phyloP scores from a whole-genome alignment of 2,888 invertebrate genomes.

The Troides aeacus region DNA sequence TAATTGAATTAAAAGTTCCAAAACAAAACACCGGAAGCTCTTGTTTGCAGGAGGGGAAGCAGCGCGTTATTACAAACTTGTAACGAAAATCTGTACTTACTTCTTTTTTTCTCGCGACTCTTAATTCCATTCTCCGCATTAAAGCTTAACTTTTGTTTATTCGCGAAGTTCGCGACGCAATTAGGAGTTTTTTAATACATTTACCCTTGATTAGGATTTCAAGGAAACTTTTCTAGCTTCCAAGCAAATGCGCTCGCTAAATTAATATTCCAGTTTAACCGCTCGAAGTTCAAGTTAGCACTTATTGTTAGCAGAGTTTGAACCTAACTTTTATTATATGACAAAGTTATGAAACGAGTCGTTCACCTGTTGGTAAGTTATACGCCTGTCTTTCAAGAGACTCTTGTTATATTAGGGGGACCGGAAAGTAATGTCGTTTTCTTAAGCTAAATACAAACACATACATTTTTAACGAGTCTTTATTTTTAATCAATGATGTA shows the following conservation, averaged over 20 bases:
- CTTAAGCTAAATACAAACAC: too few species aligned
- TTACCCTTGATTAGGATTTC: constrained; percentile 19
- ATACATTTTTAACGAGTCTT: too few species aligned
- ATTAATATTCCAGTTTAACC: not conserved
- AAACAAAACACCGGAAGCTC: constrained; percentile 7
- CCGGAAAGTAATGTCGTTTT: too few species aligned
- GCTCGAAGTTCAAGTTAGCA: too few species aligned
- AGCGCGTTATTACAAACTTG: constrained; percentile 17
- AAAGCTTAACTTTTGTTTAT: constrained; percentile 24
- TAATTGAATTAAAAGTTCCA: constrained; percentile 18
- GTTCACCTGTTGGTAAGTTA: too few species aligned
- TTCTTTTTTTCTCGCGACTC: constrained; percentile 9
- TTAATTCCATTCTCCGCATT: constrained; percentile 22
- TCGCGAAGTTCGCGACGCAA: constrained; percentile 15
- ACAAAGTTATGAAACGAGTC: too few species aligned
- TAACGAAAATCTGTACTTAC: not conserved
- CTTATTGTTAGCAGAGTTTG: too few species aligned
- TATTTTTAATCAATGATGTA: too few species aligned
- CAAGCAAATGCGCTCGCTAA: not conserved
- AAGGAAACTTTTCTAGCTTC: constrained; percentile 7
- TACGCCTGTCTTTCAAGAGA: too few species aligned
- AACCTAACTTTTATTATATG: too few species aligned
- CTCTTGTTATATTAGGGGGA: too few species aligned
- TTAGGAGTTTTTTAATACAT: constrained; percentile 21
- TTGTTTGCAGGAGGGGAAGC: constrained; percentile 7